Evolutionary conservation across 2,797 vertebrate genomes (phyloP).

Genomic region (Anguilla marmorata): DNA sequence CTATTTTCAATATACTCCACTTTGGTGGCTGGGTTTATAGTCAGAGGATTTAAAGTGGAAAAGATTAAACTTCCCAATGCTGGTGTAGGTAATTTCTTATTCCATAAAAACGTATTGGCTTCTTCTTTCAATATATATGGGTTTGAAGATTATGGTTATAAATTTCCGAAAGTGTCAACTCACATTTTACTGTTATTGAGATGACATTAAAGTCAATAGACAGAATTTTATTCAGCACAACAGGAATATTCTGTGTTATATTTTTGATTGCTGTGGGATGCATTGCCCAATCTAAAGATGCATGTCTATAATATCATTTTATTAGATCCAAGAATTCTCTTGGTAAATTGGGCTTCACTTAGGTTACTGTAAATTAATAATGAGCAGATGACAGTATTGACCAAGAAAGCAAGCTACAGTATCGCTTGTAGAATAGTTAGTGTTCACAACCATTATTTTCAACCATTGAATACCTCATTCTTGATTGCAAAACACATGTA

Average conservation of each 20-base stretch:
- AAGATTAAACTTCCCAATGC: constrained; percentile 36
- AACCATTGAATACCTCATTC: background rate
- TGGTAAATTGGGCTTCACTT: background rate
- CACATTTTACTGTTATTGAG: background rate
- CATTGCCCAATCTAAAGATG: background rate
- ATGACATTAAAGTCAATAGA: background rate
- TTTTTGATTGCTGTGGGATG: background rate
- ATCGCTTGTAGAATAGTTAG: background rate
- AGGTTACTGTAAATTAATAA: background rate
- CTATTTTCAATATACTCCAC: constrained; percentile 35
- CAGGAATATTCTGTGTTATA: background rate
- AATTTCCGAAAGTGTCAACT: background rate
- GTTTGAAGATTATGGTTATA: background rate
- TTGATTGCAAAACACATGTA: background rate
- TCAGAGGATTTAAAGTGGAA: constrained; percentile 26
- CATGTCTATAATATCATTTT: background rate
- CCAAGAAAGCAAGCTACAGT: background rate
- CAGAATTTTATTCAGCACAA: background rate
- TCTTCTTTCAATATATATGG: background rate
- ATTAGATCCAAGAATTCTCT: background rate
- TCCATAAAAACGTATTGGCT: background rate
- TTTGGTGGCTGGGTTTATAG: background rate
- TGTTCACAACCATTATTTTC: background rate
- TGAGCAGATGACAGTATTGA: background rate
- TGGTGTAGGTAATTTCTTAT: constrained; percentile 8